A percentile compares a stretch with the other conserved stretches of the same genome.
These are phyloP conservation scores for Chlorops oryzae DNA, from an alignment of 1,140 invertebrate species.

Conservation along the genomic window DNA sequence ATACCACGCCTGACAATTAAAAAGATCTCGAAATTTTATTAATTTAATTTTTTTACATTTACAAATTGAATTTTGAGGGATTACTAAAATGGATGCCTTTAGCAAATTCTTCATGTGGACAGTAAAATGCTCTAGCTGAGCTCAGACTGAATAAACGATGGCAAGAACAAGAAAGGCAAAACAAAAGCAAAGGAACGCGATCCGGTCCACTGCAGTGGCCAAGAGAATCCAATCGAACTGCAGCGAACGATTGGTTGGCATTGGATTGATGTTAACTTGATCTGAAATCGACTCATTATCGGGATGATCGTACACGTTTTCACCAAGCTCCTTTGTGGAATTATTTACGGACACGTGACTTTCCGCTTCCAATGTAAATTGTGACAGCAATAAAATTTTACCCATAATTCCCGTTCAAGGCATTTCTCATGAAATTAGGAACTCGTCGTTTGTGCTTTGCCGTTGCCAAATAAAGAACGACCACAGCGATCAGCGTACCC, in stretches of 20 bases:
- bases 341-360: conserved; percentile 16
- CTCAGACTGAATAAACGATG: conserved; percentile 50
- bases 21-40: too few relatives aligned
- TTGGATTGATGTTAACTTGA: conserved; percentile 38
- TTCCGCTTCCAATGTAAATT: conserved; percentile 28
- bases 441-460: conserved; percentile 50
- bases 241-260: conserved; percentile 40
- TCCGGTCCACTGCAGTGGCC: conserved; percentile 57
- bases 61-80: too few relatives aligned
- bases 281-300: conserved; percentile 33
- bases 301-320: conserved; percentile 45
- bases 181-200: conserved; percentile 54
- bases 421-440: conserved; percentile 53
- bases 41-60: too few relatives aligned
- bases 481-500: conserved; percentile 58
- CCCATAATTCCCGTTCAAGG: conserved; percentile 53
- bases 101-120: too few relatives aligned
- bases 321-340: conserved; percentile 26
- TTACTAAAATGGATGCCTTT: too few relatives aligned
- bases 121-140: too few relatives aligned
- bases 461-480: conserved; percentile 56
- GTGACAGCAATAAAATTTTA: conserved; percentile 49
- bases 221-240: conserved; percentile 58
- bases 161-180: conserved; percentile 50
- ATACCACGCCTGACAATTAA: too few relatives aligned